Evolutionary conservation across 2,113 vertebrate genomes (phyloP).

Genomic region (Nyctibius bracteatus): DNA sequence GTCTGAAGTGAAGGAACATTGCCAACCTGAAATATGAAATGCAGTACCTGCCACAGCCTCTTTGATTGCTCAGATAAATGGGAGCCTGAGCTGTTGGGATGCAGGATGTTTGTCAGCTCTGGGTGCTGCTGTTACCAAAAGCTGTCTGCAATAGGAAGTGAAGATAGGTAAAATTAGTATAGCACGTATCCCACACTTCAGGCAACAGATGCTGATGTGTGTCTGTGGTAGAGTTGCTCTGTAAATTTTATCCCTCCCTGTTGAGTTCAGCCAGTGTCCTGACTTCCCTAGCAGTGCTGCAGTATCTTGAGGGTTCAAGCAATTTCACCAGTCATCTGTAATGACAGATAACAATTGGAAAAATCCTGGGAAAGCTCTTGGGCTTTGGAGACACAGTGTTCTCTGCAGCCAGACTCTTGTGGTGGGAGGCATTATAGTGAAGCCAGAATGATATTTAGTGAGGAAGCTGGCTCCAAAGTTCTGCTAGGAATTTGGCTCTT

Average conservation of each 20-base stretch:
- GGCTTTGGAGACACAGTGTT: background rate
- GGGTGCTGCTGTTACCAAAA: background rate
- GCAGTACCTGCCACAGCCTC: background rate
- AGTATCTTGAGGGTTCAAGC: background rate
- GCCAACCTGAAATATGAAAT: background rate
- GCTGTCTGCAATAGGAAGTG: background rate
- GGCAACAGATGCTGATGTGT: background rate
- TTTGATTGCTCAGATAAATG: background rate
- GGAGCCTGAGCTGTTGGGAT: background rate
- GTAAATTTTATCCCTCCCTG: background rate
- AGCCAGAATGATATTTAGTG: conserved; percentile 35
- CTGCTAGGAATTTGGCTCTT: conserved; percentile 17
- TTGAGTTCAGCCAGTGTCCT: conserved; percentile 27
- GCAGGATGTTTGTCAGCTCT: background rate
- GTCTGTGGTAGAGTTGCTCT: background rate
- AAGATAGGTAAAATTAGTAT: background rate
- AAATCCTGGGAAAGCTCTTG: conserved; percentile 28
- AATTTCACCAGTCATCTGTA: conserved; percentile 5
- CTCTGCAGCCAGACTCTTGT: conserved; percentile 36
- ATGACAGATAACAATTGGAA: conserved; percentile 35
- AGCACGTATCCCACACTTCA: background rate
- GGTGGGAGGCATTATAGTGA: conserved; percentile 9
- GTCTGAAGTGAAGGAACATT: background rate
- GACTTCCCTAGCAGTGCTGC: background rate
- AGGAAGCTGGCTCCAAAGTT: conserved; percentile 35